Conservation (phyloP, 2,888 invertebrate genomes). For the Hyles lineata region DNA sequence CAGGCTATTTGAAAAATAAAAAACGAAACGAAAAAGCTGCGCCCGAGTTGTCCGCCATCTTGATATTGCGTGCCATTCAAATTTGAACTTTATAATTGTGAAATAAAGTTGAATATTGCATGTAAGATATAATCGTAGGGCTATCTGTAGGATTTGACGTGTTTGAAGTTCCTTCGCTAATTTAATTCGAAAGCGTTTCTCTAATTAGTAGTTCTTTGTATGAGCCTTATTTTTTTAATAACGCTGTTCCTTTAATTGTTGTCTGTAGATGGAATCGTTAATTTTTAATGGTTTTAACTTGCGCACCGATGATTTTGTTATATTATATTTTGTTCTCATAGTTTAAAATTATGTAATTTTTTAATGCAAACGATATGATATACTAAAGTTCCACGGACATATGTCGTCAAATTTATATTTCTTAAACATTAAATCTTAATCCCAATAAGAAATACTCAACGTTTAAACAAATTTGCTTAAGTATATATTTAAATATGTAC, state of each 20-base stretch:
- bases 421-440: no score
- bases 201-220: slow-evolving; percentile 56
- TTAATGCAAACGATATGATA: no score
- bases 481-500: background rate
- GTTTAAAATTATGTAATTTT: no score
- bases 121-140: slow-evolving; percentile 19
- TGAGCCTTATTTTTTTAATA: slow-evolving; percentile 44
- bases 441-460: no score
- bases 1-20: slow-evolving; percentile 70
- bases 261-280: slow-evolving; percentile 14
- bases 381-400: no score
- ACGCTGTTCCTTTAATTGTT: slow-evolving; percentile 34
- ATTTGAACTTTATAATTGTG: slow-evolving; percentile 28
- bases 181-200: slow-evolving; percentile 58
- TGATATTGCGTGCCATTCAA: slow-evolving; percentile 39
- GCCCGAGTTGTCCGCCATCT: slow-evolving; percentile 66
- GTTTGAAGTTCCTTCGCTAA: slow-evolving; percentile 52
- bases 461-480: no score
- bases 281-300: slow-evolving; percentile 7
- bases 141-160: slow-evolving; percentile 36
- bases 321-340: background rate
- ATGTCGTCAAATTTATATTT: no score
- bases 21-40: slow-evolving; percentile 70
- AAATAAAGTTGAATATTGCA: slow-evolving; percentile 35
- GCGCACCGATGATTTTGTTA: background rate